phyloP scores from a whole-genome alignment of 2,797 vertebrate genomes.

The Hydrolagus colliei region DNA sequence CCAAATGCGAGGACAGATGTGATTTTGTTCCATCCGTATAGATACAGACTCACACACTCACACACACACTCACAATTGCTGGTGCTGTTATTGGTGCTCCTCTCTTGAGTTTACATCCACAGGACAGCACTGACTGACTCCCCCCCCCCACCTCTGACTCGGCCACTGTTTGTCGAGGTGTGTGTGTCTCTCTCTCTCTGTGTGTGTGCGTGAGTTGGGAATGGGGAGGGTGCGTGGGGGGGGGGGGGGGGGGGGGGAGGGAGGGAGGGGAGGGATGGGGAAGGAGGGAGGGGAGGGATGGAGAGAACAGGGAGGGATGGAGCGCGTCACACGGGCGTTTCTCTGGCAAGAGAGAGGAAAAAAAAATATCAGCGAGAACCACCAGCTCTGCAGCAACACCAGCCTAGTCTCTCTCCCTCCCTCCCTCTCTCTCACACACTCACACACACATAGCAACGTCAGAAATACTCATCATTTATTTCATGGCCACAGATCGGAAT shows the following conservation, averaged over 20 bases:
- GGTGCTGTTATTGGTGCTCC: background rate
- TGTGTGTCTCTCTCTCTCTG: too few relatives aligned
- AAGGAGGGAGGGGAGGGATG: background rate
- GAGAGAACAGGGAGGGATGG: background rate
- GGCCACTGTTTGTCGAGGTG: background rate
- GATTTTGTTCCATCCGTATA: background rate
- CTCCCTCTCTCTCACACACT: background rate
- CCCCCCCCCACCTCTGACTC: background rate
- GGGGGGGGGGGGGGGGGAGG: too few relatives aligned
- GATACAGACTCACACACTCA: too few relatives aligned
- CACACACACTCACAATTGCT: too few relatives aligned
- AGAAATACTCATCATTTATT: conserved; percentile 1
- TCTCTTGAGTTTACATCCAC: conserved; percentile 5
- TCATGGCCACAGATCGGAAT: background rate
- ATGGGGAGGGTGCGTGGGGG: too few relatives aligned
- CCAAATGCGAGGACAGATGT: background rate
- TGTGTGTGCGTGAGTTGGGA: too few relatives aligned
- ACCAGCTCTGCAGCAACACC: conserved; percentile 1
- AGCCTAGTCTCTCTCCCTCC: background rate
- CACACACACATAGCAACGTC: conserved; percentile 12
- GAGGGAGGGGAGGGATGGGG: too few relatives aligned
- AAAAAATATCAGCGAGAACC: background rate
- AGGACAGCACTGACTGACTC: conserved; percentile 9
- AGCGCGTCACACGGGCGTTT: conserved; percentile 28
- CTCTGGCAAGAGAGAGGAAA: background rate